A percentile compares a stretch with the other conserved stretches of the same genome.
Evolutionary conservation across 2,797 vertebrate species (phyloP).

Genomic region (Artibeus jamaicensis): DNA sequence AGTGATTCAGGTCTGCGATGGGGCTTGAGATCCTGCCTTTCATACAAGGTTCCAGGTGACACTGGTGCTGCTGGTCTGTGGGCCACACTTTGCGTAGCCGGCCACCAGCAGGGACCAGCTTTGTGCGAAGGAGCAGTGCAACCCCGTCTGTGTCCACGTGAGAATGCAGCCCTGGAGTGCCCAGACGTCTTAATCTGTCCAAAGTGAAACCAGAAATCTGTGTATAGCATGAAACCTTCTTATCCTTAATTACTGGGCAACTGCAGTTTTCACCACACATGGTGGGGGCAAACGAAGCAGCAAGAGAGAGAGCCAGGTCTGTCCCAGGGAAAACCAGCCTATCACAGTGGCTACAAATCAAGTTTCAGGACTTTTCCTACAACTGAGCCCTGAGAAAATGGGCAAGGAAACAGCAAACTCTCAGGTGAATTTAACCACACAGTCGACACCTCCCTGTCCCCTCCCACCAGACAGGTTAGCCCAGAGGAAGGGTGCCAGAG

Average conservation of each 20-base stretch:
- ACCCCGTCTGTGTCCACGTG: neutral
- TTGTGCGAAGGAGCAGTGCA: neutral
- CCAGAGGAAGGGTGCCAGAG: neutral
- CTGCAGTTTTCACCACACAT: neutral
- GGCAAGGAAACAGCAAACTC: neutral
- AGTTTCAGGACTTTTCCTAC: neutral
- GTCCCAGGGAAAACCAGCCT: neutral
- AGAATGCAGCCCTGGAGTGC: neutral
- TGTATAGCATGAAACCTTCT: neutral
- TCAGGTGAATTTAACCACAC: neutral
- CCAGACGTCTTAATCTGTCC: too few species aligned
- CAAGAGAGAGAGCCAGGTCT: neutral
- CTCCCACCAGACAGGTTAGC: neutral
- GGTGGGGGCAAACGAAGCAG: neutral
- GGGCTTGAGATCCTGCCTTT: neutral
- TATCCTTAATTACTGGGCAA: neutral
- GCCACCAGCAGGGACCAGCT: neutral
- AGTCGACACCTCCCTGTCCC: neutral
- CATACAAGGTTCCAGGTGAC: neutral
- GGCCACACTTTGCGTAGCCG: neutral
- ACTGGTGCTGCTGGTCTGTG: accelerated
- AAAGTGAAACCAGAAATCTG: neutral
- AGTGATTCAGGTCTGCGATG: neutral
- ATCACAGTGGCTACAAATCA: neutral
- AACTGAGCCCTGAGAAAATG: neutral